Evolutionary conservation across 2,888 invertebrate genomes (phyloP), one percentile per base, ranked within the genome.

Genomic region (Tholera decimalis): DNA sequence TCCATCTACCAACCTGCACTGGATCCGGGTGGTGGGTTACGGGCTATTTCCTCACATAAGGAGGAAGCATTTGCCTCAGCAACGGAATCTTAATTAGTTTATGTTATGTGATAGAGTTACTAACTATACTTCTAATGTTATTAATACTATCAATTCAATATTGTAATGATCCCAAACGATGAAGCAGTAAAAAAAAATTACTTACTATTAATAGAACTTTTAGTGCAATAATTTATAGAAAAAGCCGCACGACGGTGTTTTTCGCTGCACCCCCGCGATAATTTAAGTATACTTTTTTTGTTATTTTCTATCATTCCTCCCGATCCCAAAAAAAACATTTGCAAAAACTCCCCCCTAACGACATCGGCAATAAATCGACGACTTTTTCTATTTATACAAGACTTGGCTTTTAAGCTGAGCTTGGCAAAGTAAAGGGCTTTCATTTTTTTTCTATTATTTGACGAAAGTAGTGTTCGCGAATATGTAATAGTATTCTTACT

Each of bases 381-480:
- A 65, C 71, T 73, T 81, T 80, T 80, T 81, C 80, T 79, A 80
- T 85, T 86, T 84, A 63, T 80, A 89, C 89, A 87, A 84, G 89
- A 82, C 79, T 88, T 88, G 77, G 88, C 89, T 88, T 87, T 89
- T 88, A 89, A 79, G 69, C 68, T 51, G 67, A 65, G 79, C 85
- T 66, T 61, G 68, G 63, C 65, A 59, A 60, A 78, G 75, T 79
- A 61, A 69, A 71, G 73, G 67, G 58, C 73, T 74, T 73, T 74
- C 73, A 68, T 82, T 77, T 84, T 35, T n/a, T 84, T 74, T 78
- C 77, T 77, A 76, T 83, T 83, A 83, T 83, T 76, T 80, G 77
- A 88, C 80, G 91, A 91, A 92, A 92, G 88, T 83, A 86, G 80
- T 77, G 77, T 88, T 89, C 83, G 89, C 89, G 87, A 90, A 92